A percentile compares a stretch with the other conserved stretches of the same genome.
These are phyloP conservation scores for Glaucidium brasilianum DNA, from an alignment of 2,113 vertebrate species.

Conservation along the genomic window DNA sequence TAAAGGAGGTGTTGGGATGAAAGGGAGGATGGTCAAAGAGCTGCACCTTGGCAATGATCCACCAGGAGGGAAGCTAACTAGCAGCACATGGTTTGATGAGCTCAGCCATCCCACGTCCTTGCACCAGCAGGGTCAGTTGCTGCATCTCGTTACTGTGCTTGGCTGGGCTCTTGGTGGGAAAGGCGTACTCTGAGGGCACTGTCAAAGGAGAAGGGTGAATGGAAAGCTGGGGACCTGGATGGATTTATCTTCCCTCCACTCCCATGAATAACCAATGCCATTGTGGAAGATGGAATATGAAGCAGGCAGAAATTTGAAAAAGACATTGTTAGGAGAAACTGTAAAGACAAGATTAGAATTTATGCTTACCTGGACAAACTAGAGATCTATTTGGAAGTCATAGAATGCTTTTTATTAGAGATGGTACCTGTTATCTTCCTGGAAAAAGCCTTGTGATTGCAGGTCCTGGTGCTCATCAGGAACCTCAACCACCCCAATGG, in stretches of 20 bases:
- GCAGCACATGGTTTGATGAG: background rate
- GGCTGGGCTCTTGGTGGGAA: background rate
- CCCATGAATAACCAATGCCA: background rate
- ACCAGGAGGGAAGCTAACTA: background rate
- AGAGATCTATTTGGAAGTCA: background rate
- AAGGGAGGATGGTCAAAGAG: background rate
- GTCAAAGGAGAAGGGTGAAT: background rate
- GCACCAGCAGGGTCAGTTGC: background rate
- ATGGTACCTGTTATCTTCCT: background rate
- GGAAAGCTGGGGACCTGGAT: background rate
- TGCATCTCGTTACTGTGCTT: background rate
- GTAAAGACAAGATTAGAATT: background rate
- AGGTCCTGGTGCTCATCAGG: background rate
- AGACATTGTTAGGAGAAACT: background rate
- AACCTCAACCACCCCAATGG: background rate
- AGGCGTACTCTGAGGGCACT: background rate
- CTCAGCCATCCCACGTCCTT: background rate
- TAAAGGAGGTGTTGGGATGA: background rate
- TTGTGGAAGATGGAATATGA: background rate
- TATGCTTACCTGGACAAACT: background rate
- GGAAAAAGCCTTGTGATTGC: background rate
- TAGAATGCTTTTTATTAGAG: background rate
- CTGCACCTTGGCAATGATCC: background rate
- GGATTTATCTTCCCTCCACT: background rate
- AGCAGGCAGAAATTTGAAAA: background rate